Evolutionary conservation across 2,113 vertebrate species (phyloP).

Genomic region (Nothobranchius kuhntae): DNA sequence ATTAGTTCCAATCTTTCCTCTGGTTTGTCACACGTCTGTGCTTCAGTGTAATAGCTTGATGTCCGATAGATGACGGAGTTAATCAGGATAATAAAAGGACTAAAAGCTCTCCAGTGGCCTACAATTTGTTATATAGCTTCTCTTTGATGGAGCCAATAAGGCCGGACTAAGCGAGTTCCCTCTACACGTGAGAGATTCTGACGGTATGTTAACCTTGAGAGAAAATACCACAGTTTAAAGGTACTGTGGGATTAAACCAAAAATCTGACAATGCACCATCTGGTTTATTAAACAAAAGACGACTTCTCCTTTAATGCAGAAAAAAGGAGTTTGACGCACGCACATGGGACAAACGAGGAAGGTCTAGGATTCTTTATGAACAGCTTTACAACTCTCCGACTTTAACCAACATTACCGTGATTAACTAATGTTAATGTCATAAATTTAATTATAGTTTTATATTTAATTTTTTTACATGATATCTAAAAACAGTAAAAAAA

Average conservation of each 20-base stretch:
- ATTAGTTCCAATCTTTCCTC: not conserved
- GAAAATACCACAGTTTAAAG: not conserved
- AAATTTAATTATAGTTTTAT: too few species aligned
- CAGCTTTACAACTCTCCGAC: too few species aligned
- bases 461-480: too few species aligned
- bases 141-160: conserved; percentile 37
- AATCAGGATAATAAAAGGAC: conserved; percentile 55
- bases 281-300: too few species aligned
- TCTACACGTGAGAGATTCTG: not conserved
- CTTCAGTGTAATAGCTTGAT: conserved; percentile 33
- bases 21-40: conserved; percentile 14
- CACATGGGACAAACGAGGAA: too few species aligned
- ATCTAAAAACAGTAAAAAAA: too few species aligned
- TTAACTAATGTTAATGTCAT: too few species aligned
- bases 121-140: conserved; percentile 53
- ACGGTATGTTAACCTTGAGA: not conserved
- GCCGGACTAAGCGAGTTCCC: not conserved
- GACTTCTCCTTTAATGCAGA: too few species aligned
- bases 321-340: too few species aligned
- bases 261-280: too few species aligned
- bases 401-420: too few species aligned
- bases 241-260: not conserved
- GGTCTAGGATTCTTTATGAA: too few species aligned
- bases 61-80: conserved; percentile 55
- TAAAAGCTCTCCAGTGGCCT: conserved; percentile 38